Evolutionary conservation across 2,888 invertebrate species (phyloP), one percentile per base, ranked within the genome.

Genomic region (Pammene fasciana): DNA sequence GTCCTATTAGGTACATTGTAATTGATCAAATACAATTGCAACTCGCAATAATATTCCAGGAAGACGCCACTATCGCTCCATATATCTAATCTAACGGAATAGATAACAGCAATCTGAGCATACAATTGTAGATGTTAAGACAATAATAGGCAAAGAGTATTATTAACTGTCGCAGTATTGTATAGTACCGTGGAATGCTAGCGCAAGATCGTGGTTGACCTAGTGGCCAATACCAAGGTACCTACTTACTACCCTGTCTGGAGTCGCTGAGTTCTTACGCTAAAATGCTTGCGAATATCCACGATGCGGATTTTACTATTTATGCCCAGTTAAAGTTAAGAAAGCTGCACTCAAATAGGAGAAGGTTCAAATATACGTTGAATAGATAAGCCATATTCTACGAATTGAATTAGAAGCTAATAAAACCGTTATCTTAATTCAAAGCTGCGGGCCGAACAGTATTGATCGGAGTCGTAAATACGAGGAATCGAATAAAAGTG

Each of bases 341-440:
- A 87, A 82, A 85, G 81, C 78, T 72, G 67, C 78, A 78, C 79
- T 82, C 68, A 71, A 75, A 64, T 74, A 67, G 70, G 74, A 80
- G 81, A 81, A 80, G 78, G 72, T 54, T 26, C 4, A 26, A 26
- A 8, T 76, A 80, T 59, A 83, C 80, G 78, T 82, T 80, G 78
- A 75, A 79, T 74, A 76, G 86, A 86, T 87, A 86, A 86, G 78
- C 81, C 80, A 78, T 76, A 75, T 79, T 80, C 79, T 74, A 83
- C 79, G 77, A 87, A 86, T 88, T 82, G 83, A 85, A 86, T 86
- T 84, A 85, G 81, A 86, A 83, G 78, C 77, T 77, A 83, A 86
- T 90, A 89, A 89, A 90, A 87, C 73, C 80, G 84, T 89, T 88
- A 90, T 90, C 87, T 88, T 86, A 86, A 87, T 89, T 86, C 80